Evolutionary conservation across 2,888 invertebrate species (phyloP).

Genomic region (Diogma glabrata): DNA sequence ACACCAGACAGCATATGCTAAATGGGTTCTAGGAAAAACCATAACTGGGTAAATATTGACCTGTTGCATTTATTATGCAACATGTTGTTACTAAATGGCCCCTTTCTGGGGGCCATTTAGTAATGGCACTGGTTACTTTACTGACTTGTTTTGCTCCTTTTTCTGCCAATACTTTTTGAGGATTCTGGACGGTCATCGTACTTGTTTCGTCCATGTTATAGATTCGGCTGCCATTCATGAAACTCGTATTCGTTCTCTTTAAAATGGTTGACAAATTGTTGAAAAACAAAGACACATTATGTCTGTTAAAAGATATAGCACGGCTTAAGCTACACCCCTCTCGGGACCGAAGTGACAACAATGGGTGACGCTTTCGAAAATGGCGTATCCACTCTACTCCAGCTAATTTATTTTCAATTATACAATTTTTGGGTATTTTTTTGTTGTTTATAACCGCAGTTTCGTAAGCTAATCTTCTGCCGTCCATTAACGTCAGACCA

Average conservation of each 20-base stretch:
- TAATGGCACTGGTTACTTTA: constrained; percentile 23
- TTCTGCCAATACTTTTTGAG: constrained; percentile 26
- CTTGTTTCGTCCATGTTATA: constrained; percentile 29
- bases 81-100: constrained; percentile 22
- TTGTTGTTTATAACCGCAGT: no score
- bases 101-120: no score
- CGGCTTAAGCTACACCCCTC: not conserved
- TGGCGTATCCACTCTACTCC: not conserved
- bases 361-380: not conserved
- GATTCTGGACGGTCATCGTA: constrained; percentile 27
- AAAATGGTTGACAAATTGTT: constrained; percentile 6
- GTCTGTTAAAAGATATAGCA: no score
- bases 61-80: constrained; percentile 20
- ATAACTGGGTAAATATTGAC: constrained; percentile 11
- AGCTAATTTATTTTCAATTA: no score
- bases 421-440: no score
- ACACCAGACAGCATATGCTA: not conserved
- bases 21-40: not conserved
- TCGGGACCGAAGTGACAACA: not conserved
- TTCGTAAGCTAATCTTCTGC: no score
- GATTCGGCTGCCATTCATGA: constrained; percentile 24
- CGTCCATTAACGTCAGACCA: no score
- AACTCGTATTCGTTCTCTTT: constrained; percentile 11
- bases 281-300: not conserved
- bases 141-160: constrained; percentile 24